These are phyloP conservation scores for Prietella phreatophila DNA, from an alignment of 2,113 vertebrate genomes.

Conservation along the genomic window DNA sequence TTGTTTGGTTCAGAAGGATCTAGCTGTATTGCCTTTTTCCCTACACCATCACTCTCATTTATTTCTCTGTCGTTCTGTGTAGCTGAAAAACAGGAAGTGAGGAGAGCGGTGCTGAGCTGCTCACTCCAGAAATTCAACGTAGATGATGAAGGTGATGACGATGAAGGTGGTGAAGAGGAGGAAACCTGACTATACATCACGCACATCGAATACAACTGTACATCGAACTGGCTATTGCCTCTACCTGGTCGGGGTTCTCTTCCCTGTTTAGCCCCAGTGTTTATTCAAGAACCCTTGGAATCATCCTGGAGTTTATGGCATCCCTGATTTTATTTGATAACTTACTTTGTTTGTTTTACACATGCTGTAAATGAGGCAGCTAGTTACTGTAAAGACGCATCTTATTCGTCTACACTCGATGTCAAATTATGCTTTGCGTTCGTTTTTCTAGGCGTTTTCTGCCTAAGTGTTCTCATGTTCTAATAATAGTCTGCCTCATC, in stretches of 20 bases:
- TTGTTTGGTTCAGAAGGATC: neutral
- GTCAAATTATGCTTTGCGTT: neutral
- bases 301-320: neutral
- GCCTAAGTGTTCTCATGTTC: neutral
- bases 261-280: neutral
- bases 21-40: neutral
- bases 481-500: neutral
- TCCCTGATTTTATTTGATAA: neutral
- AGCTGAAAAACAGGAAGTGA: slow-evolving; percentile 80
- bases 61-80: slow-evolving; percentile 44
- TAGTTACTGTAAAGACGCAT: neutral
- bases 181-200: neutral
- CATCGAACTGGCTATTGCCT: too few species aligned
- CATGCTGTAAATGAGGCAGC: neutral
- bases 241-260: neutral
- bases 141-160: slow-evolving; percentile 63
- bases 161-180: slow-evolving; percentile 44
- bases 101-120: slow-evolving; percentile 78
- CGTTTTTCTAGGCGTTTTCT: neutral
- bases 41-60: neutral
- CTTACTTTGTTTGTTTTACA: too few species aligned
- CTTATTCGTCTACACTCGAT: neutral
- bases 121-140: slow-evolving; percentile 58
- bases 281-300: neutral
- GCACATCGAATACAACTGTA: too few species aligned